phyloP scores from a whole-genome alignment of 2,888 invertebrate species.

The Antheraea yamamai region DNA sequence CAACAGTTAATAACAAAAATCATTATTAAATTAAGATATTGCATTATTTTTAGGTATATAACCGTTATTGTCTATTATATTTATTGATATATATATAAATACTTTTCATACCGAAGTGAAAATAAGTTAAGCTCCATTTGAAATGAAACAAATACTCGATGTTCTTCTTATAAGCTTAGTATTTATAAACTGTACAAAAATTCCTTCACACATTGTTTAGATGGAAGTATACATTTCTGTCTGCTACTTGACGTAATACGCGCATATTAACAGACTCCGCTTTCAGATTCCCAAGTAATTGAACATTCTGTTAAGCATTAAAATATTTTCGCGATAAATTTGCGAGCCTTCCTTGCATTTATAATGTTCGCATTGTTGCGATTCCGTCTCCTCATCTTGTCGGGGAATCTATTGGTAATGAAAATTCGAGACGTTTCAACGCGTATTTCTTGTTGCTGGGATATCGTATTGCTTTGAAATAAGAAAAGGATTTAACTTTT shows the following conservation, averaged over 20 bases:
- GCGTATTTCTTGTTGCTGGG: conserved; percentile 28
- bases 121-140: not conserved
- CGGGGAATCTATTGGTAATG: conserved; percentile 29
- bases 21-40: too few species aligned
- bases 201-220: conserved; percentile 42
- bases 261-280: conserved; percentile 45
- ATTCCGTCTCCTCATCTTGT: conserved; percentile 26
- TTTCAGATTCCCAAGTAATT: conserved; percentile 61
- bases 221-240: conserved; percentile 52
- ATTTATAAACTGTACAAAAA: conserved; percentile 33
- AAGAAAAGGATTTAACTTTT: conserved; percentile 11
- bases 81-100: not conserved
- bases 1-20: too few species aligned
- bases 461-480: conserved; percentile 19
- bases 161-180: not conserved
- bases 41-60: too few species aligned
- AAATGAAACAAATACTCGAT: not conserved
- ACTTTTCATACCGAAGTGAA: not conserved
- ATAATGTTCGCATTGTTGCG: conserved; percentile 45
- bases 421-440: conserved; percentile 32
- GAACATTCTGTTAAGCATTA: conserved; percentile 60
- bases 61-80: too few species aligned
- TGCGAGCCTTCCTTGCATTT: conserved; percentile 51
- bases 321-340: conserved; percentile 57
- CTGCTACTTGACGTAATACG: conserved; percentile 50